These are phyloP conservation scores for Dendrolimus punctatus DNA, from an alignment of 1,140 invertebrate species.

Conservation along the genomic window DNA sequence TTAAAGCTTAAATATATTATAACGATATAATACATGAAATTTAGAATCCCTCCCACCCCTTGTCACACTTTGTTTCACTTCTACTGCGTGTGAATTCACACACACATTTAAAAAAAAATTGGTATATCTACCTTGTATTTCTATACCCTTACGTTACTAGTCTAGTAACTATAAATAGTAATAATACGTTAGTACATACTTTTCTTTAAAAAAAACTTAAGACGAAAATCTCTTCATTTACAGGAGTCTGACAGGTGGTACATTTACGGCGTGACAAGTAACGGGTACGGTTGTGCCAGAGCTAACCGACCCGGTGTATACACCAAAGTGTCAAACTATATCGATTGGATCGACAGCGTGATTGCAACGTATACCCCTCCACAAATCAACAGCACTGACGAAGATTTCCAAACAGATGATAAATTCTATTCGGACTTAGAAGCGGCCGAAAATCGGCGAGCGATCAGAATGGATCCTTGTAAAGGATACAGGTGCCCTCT, in stretches of 20 bases:
- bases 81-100: no score
- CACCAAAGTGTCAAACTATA: conserved; percentile 86
- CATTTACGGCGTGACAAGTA: conserved; percentile 84
- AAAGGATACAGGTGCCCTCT: conserved; percentile 82
- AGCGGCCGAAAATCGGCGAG: conserved; percentile 55
- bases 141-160: no score
- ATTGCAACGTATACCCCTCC: conserved; percentile 47
- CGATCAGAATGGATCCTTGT: conserved; percentile 65
- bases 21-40: no score
- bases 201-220: no score
- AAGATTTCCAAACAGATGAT: conserved; percentile 43
- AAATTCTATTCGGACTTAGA: conserved; percentile 61
- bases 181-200: no score
- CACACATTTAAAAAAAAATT: no score
- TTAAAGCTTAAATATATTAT: no score
- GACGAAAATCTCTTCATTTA: no score
- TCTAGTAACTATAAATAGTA: no score
- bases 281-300: conserved; percentile 90
- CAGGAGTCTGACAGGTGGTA: conserved; percentile 75
- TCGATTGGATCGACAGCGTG: conserved; percentile 81
- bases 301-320: conserved; percentile 90
- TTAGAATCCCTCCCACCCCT: no score
- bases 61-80: no score
- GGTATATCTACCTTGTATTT: no score
- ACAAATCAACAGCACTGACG: conserved; percentile 31